Evolutionary conservation across 2,113 vertebrate species (phyloP), one percentile per base, ranked within the genome.

Genomic region (Gopherus flavomarginatus): DNA sequence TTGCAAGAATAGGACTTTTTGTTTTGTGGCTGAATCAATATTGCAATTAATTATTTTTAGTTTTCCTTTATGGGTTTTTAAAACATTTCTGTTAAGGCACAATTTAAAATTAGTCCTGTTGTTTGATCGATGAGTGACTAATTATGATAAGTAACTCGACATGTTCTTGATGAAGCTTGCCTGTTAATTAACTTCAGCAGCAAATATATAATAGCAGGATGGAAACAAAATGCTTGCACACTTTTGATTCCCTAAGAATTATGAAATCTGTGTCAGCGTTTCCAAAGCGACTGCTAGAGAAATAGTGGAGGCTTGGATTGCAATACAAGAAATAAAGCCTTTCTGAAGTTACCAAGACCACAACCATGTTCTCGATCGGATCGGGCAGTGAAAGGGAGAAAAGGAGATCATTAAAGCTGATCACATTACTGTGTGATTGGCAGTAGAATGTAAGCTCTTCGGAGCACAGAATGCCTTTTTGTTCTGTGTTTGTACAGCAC

Each of bases 141-240:
- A 96, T 97, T 97, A 96, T 95, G 95, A 97, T 97, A 97, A 97
- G 95, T 95, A 94, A 97, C 97, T 96, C 85, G 92, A 98, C 97
- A 96, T 95, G 96, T 96, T 98, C 96, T 92, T 96, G 94, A 57
- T 98, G 86, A 91, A 89, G 91, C 97, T 97, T 98, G 79, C 85
- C 87, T 96, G 13, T 95, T 98, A 96, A 96, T 97, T 97, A 97
- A 81, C 93, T 88, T 10, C 17, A 90, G n/a, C 87, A 95, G 94
- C 89, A 88, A 93, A 94, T 89, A 90, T 86, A 94, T 87, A 96
- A 78, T 90, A 91, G 72, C 5, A 14, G 92, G 83, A 92, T 89
- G 81, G 86, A 94, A 85, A 81, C 84, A 42, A 83, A 91, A 87
- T 86, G 42, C 93, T 22, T 31, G 84, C 31, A 65, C 81, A 10